phyloP scores from a whole-genome alignment of 1,140 invertebrate genomes.

The Callitettix versicolor region DNA sequence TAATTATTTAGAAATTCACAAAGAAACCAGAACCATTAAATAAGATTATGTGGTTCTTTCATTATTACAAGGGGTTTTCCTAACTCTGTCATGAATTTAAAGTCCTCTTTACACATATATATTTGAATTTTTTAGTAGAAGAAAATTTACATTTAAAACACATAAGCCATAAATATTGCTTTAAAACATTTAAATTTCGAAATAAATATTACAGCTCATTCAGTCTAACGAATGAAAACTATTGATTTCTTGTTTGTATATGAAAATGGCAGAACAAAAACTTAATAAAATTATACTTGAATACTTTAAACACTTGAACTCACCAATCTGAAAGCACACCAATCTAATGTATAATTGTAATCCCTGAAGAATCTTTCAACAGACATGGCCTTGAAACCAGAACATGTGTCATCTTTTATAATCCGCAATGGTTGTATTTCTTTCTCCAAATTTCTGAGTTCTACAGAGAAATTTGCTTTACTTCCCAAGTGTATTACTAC shows the following conservation, averaged over 20 bases:
- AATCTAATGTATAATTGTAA: conserved; percentile 67
- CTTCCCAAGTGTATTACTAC: conserved; percentile 73
- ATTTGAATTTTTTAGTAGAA: background rate
- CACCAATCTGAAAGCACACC: conserved; percentile 79
- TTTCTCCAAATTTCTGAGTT: conserved; percentile 61
- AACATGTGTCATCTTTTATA: conserved; percentile 50
- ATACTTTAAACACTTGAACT: conserved; percentile 24
- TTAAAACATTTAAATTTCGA: background rate
- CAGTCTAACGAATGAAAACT: background rate
- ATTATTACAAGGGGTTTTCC: too few species aligned
- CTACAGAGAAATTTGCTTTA: conserved; percentile 55
- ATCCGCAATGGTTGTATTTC: conserved; percentile 72
- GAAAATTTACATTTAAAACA: background rate
- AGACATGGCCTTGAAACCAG: conserved; percentile 73
- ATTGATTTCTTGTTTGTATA: too few species aligned
- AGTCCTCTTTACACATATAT: too few species aligned
- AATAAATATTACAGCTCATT: background rate
- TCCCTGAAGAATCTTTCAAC: conserved; percentile 73
- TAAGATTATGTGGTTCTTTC: too few species aligned
- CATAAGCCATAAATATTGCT: background rate
- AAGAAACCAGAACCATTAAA: too few species aligned
- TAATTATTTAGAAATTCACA: too few species aligned
- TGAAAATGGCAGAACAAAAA: too few species aligned
- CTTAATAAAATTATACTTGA: too few species aligned
- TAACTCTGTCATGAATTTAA: too few species aligned